Evolutionary conservation across 92 coral and sea anemone species (phyloP), one percentile per base, ranked within the genome.

Genomic region (Desmophyllum pertusum): DNA sequence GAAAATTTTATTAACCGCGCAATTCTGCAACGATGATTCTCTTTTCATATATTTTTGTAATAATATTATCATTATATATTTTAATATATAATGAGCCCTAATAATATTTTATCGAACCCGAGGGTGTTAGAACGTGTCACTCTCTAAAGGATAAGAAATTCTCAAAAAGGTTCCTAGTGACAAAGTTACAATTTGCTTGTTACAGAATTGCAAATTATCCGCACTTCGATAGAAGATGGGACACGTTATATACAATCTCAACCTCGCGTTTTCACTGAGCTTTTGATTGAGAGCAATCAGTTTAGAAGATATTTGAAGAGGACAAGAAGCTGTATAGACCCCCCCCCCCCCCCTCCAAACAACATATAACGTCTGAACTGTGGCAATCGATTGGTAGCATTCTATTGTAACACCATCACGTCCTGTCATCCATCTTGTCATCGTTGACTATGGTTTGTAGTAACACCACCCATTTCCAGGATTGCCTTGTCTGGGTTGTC

Each of bases 401-500:
- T 4, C 30, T 21, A 11, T 2, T 69, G 23, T 1, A 62, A 25
- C 35, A 62, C 27, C 67, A 63, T 63, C 7, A 9, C 14, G 2
- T 8, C 55, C n/a, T 15, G 15, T 57, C 13, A 41, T 14, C 15
- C 5, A 37, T 63, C 13, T n/a, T 13, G 27, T 90, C 72, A 93
- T 83, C 94, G 89, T 42, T 86, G 96, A 46, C 94, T 90, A 76
- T 95, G 93, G 78, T 79, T 87, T 3, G 95, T 95, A 11, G 92
- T 93, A 29, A 95, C 73, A 40, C 98, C 98, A 30, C 95, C 97
- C 97, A 95, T 95, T 33, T 93, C 98, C 63, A 95, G 77, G 36
- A 95, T 79, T 3, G 97, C 92, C 55, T 90, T 93, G 84, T 95
- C 98, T 10, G 98, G 98, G 71, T 95, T 95, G 10, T 95, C 98